Percentiles rank a stretch among this genome's conserved stretches.
phyloP scores from a whole-genome alignment of 1,140 invertebrate species.

The Drosophila kikkawai region DNA sequence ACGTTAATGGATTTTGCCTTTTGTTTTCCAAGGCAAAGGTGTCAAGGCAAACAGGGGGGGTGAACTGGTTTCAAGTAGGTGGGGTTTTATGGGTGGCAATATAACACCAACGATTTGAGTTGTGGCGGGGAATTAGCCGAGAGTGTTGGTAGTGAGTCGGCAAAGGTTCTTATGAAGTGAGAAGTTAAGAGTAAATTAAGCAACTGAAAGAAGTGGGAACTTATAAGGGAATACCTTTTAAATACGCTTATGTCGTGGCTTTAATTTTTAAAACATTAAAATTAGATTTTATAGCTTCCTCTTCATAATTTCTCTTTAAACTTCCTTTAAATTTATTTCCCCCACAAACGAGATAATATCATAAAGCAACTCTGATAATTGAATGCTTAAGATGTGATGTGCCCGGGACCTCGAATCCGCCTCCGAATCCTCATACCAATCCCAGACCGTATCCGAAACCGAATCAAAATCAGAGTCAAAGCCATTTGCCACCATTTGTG shows the following conservation, averaged over 20 bases:
- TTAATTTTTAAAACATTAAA: not conserved
- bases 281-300: not conserved
- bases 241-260: not conserved
- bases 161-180: not conserved
- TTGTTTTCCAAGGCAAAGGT: constrained; percentile 51
- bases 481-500: constrained; percentile 52
- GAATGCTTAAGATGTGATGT: constrained; percentile 49
- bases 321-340: not conserved
- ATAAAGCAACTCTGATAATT: constrained; percentile 35
- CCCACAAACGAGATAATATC: constrained; percentile 1
- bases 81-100: constrained; percentile 5
- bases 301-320: not conserved
- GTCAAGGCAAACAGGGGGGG: constrained; percentile 10
- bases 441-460: constrained; percentile 16
- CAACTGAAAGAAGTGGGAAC: not conserved
- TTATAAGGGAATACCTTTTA: not conserved
- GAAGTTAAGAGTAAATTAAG: not conserved
- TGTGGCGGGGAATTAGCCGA: constrained; percentile 20
- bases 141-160: not conserved
- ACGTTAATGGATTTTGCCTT: constrained; percentile 61
- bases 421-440: constrained; percentile 4
- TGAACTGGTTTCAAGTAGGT: not conserved
- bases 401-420: constrained; percentile 21
- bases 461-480: constrained; percentile 48
- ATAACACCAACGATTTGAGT: constrained; percentile 9